Percentiles rank a stretch among this genome's conserved stretches.
Conservation (phyloP, 2,797 vertebrate genomes). For the Brachyalestes nurse region DNA sequence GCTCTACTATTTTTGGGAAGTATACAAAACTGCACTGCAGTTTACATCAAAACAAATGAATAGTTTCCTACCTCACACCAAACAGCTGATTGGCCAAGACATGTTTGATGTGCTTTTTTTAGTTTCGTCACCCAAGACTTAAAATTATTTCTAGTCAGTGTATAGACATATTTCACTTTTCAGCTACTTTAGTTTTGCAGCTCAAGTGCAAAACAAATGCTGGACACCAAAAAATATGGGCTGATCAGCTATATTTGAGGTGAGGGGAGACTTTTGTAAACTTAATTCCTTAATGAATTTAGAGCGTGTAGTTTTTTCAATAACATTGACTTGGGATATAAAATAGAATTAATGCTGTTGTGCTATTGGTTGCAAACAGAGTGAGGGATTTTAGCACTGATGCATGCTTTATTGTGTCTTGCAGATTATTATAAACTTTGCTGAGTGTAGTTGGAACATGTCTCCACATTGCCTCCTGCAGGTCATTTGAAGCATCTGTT, state of each 20-base stretch:
- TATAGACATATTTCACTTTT: neutral
- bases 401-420: conserved; percentile 9
- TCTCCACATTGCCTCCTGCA: conserved; percentile 49
- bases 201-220: neutral
- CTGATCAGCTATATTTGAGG: neutral
- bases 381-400: neutral
- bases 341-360: neutral
- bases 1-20: neutral
- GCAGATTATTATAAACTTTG: neutral
- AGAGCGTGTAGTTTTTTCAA: too few species aligned
- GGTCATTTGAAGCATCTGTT: conserved; percentile 28
- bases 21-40: neutral
- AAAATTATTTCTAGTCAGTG: neutral
- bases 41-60: neutral
- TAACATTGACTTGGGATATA: neutral
- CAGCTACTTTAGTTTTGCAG: neutral
- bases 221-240: neutral
- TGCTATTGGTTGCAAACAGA: neutral
- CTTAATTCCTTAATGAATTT: neutral
- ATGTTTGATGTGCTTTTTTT: neutral
- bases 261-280: neutral
- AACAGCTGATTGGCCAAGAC: neutral
- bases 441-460: neutral
- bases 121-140: neutral
- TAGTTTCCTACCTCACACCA: neutral